Evolutionary conservation across 2,888 invertebrate genomes (phyloP), one percentile per base, ranked within the genome.

Genomic region (Melinaea marsaeus): DNA sequence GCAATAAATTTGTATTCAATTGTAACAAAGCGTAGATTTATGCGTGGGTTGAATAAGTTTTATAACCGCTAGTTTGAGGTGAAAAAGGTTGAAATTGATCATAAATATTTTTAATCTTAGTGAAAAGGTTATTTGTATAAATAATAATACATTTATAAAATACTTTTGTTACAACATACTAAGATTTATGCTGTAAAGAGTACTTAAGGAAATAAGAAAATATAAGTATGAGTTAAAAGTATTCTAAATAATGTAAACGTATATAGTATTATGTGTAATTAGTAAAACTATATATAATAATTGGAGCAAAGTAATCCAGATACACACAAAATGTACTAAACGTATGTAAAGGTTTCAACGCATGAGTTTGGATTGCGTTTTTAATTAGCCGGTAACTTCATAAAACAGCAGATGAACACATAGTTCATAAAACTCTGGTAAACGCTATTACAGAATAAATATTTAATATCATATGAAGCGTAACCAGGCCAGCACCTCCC

Each of bases 81-180:
- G 67, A 69, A 67, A 69, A 67, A 69, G 71, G 72, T 72, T 69
- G 66, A 60, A 56, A 60, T 32, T 56, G 61, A 59, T 68, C 72
- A 65, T 72, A 72, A 72, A 72, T 69, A 71, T 70, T 65, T 61
- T 61, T 71, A 68, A 70, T 68, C 65, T 67, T 48, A 47, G 34
- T 57, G 58, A 60, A 58, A 58, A 58, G 61, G 60, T 54, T 57
- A 55, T 58, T 42, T 64, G 60, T 48, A 45, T 58, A 55, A 55
- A 60, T 60, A 57, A 63, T 58, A 60, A 61, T 54, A 60, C 9
- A 7, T 42, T 42, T 42, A 42, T 42, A 42, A 42, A 42, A 42
- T 42, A 42, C 9, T 9, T 42, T 42, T 5, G 9, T 42, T 42
- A 9, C 42, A 42, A 42, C 42, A 42, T 9, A 9, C 1, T 42